Evolutionary conservation across 92 coral and sea anemone species (phyloP), one percentile per base, ranked within the genome.

Genomic region (Palythoa heliodiscus): DNA sequence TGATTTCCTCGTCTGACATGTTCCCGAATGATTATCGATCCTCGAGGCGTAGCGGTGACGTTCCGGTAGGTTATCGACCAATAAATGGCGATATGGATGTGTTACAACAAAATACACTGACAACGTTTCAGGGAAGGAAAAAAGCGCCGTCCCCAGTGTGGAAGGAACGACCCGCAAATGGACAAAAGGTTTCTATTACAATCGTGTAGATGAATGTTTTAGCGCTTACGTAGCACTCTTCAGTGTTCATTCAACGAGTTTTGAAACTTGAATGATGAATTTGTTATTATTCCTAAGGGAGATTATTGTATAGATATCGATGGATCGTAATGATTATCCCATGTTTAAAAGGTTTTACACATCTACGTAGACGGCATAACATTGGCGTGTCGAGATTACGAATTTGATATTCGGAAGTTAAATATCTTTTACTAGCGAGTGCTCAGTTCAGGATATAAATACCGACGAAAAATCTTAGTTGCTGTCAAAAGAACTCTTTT

Each of bases 1-100:
- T 94, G 70, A 86, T 93, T 29, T 83, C 90, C 17, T 24, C 91
- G 63, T 94, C 93, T 25, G 88, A 87, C 71, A 82, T 78, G 43
- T 84, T 83, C 15, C 79, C 87, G 4, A 74, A 76, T 35, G 92
- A 92, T 73, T 82, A 78, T 23, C 61, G 87, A 37, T 43, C 86
- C n/a, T 83, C 93, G 40, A 73, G 87, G 75, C 80, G 90, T 16
- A 87, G 78, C 24, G 87, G 83, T 48, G 79, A 76, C 69, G 50
- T 88, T 8, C 73, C 83, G 48, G 82, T 93, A 40, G 85, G 92
- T 63, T 92, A 92, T 94, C 95, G 98, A 85, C 98, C 98, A 77
- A 92, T 94, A 88, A 94, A 94, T 78, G 98, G 98, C 69, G 98
- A 94, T 84, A 83, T 94, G 73, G 93, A 94, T 79, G 98, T 92